Percentiles rank a stretch among this genome's conserved stretches.
These are phyloP conservation scores for Halocynthia aurantium DNA, from an alignment of 23 tunicate genomes.

Conservation along the genomic window DNA sequence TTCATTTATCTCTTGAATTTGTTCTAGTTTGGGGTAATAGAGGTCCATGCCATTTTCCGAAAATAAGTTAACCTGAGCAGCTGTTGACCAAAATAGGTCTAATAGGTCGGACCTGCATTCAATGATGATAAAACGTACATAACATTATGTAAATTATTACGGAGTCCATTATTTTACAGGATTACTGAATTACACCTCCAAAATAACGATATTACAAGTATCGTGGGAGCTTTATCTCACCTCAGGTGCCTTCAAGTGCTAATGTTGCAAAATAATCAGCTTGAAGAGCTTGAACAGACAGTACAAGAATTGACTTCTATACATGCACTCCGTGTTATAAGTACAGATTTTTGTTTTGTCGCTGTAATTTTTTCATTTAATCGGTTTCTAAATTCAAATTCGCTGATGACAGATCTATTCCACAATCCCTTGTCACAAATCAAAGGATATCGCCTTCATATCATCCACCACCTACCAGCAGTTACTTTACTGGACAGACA, in stretches of 20 bases:
- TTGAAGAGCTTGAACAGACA: constrained; percentile 43
- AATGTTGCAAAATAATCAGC: constrained; percentile 89
- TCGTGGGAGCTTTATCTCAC: constrained; percentile 50
- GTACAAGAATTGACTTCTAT: constrained; percentile 47
- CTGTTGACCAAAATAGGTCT: too few relatives aligned
- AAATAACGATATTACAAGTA: constrained; percentile 59
- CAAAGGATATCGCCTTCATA: constrained; percentile 50
- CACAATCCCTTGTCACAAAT: constrained; percentile 84
- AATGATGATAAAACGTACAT: too few relatives aligned
- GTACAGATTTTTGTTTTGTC: constrained; percentile 28
- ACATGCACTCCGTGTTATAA: constrained; percentile 50
- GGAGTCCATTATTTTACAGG: constrained; percentile 9
- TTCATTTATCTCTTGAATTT: neutral
- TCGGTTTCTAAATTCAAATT: neutral
- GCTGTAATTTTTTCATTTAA: neutral
- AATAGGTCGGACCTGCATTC: too few relatives aligned
- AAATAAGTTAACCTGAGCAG: too few relatives aligned
- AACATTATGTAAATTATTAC: neutral
- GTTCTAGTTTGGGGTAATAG: too few relatives aligned
- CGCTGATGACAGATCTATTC: constrained; percentile 53
- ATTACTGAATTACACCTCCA: constrained; percentile 68
- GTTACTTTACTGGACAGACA: constrained; percentile 59
- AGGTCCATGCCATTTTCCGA: too few relatives aligned
- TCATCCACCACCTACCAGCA: constrained; percentile 57
- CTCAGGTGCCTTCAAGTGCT: constrained; percentile 54